Evolutionary conservation across 2,888 invertebrate genomes (phyloP).

Genomic region (Ophion slaviceki): DNA sequence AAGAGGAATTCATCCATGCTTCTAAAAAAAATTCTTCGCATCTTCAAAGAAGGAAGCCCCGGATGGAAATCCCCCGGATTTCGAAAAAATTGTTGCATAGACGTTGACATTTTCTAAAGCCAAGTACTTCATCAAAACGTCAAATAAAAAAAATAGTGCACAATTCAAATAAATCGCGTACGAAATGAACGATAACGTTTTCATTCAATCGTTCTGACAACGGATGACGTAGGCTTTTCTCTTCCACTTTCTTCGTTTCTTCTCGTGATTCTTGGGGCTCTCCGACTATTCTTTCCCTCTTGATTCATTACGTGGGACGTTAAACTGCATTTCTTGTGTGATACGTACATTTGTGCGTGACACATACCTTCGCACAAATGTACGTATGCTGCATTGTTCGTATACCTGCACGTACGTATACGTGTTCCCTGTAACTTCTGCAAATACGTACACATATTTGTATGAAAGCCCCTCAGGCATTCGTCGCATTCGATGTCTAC

Average conservation of each 20-base stretch:
- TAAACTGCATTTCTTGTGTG: slow-evolving; percentile 79
- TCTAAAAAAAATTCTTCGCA: too few species aligned
- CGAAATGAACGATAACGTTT: neutral
- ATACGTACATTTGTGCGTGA: too few species aligned
- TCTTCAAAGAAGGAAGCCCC: too few species aligned
- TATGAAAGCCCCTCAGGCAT: neutral
- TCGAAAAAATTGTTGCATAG: too few species aligned
- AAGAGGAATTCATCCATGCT: too few species aligned
- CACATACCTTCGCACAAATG: slow-evolving; percentile 67
- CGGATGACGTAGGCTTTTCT: neutral
- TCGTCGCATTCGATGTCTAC: neutral
- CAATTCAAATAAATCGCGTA: neutral
- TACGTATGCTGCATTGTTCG: slow-evolving; percentile 9
- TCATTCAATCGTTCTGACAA: neutral
- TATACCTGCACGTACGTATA: slow-evolving; percentile 1
- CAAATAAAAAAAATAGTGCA: too few species aligned
- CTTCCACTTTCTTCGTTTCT: slow-evolving; percentile 29
- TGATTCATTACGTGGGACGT: slow-evolving; percentile 74
- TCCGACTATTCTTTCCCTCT: slow-evolving; percentile 34
- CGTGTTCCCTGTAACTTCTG: neutral
- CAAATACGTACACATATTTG: neutral
- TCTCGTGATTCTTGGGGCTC: slow-evolving; percentile 36
- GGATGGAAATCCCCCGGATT: too few species aligned
- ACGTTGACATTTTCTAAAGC: too few species aligned
- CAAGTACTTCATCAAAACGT: too few species aligned